phyloP scores from a whole-genome alignment of 2,797 vertebrate species.

The Gobio occitaniae region DNA sequence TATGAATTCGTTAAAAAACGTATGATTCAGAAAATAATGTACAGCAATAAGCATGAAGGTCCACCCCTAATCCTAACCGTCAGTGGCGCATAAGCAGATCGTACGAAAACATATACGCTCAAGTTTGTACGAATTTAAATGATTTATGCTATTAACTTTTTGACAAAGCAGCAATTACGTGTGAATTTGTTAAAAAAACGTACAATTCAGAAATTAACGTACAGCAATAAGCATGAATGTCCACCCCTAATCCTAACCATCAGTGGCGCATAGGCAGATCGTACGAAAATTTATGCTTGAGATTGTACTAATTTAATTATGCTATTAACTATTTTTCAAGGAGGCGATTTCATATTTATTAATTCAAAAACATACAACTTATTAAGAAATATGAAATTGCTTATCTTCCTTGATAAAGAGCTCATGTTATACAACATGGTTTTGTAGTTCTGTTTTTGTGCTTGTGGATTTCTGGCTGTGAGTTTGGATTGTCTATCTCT shows the following conservation, averaged over 20 bases:
- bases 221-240: neutral
- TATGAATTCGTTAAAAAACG: too few species aligned
- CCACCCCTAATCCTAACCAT: neutral
- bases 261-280: neutral
- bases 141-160: too few species aligned
- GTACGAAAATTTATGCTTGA: rapidly evolving
- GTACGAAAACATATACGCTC: neutral
- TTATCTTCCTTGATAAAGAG: neutral
- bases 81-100: neutral
- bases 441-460: neutral
- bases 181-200: too few species aligned
- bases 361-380: too few species aligned
- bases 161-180: too few species aligned
- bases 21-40: too few species aligned
- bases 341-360: too few species aligned
- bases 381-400: neutral
- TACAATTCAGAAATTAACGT: too few species aligned
- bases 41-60: neutral
- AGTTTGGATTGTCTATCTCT: constrained; percentile 32
- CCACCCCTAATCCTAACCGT: neutral
- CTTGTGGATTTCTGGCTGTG: constrained; percentile 5
- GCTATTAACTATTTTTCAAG: too few species aligned
- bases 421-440: neutral
- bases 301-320: too few species aligned
- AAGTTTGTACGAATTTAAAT: too few species aligned